Evolutionary conservation across 2,888 invertebrate species (phyloP).

Genomic region (Mythimna lalbum): DNA sequence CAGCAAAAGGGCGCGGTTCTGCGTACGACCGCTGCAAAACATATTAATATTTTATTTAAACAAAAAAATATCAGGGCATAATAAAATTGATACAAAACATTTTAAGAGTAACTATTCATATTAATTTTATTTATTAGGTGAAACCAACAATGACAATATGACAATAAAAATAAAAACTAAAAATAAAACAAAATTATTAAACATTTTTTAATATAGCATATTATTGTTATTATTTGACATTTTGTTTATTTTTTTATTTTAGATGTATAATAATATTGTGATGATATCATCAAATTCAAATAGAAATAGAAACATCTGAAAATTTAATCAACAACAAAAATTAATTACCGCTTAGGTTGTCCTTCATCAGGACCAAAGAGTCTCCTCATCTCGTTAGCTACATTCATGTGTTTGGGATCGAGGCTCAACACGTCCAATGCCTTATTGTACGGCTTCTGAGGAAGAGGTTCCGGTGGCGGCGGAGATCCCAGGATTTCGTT

Average conservation of each 20-base stretch:
- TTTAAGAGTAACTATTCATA: background rate
- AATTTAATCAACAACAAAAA: background rate
- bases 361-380: slow-evolving; percentile 70
- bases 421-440: slow-evolving; percentile 39
- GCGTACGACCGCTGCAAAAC: slow-evolving; percentile 35
- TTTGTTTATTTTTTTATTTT: too few species aligned
- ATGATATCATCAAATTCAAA: background rate
- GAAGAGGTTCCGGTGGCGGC: slow-evolving; percentile 27
- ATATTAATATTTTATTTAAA: background rate
- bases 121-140: too few species aligned
- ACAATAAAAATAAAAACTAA: too few species aligned
- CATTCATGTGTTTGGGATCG: slow-evolving; percentile 69
- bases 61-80: background rate
- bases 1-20: slow-evolving; percentile 45
- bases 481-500: slow-evolving; percentile 76
- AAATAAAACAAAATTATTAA: background rate
- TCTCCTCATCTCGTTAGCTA: slow-evolving; percentile 67
- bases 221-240: too few species aligned
- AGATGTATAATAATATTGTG: background rate
- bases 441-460: background rate
- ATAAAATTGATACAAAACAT: background rate
- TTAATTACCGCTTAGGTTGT: slow-evolving; percentile 50
- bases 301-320: background rate
- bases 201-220: too few species aligned
- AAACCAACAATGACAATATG: too few species aligned